A percentile compares a stretch with the other conserved stretches of the same genome.
Evolutionary conservation across 2,797 vertebrate species (phyloP).

Genomic region (Sebastes glaucus): DNA sequence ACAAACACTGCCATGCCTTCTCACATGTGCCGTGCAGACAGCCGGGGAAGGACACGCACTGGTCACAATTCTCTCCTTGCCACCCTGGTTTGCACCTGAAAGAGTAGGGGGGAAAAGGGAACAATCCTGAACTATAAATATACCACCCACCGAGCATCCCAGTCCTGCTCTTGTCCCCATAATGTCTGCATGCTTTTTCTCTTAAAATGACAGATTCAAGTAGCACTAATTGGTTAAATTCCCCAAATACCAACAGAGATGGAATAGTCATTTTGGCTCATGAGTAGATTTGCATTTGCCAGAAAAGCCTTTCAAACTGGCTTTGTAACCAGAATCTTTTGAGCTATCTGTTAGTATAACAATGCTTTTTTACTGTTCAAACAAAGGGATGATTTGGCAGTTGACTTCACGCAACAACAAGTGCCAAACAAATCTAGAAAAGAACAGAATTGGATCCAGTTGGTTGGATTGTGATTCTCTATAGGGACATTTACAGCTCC

Average conservation of each 20-base stretch:
- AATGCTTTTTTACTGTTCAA: conserved; percentile 19
- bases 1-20: conserved; percentile 92
- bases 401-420: conserved; percentile 7
- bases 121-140: conserved; percentile 43
- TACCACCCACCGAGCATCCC: conserved; percentile 13
- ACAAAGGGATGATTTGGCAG: conserved; percentile 36
- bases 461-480: conserved; percentile 7
- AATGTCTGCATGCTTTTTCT: not conserved
- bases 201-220: not conserved
- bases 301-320: not conserved
- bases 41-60: conserved; percentile 87
- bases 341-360: conserved; percentile 17
- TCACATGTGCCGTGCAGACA: conserved; percentile 89
- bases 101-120: not conserved
- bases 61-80: conserved; percentile 89
- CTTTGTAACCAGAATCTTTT: conserved; percentile 4
- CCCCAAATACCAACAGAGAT: not conserved
- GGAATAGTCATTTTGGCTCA: not conserved
- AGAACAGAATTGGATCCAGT: not conserved
- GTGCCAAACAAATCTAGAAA: conserved; percentile 4
- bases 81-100: conserved; percentile 93
- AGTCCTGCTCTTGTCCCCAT: not conserved
- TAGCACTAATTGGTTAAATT: not conserved
- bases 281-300: not conserved
- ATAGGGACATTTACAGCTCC: conserved; percentile 9